A percentile compares a stretch with the other conserved stretches of the same genome.
phyloP scores from a whole-genome alignment of 1,140 invertebrate species.

The Macrosteles quadrilineatus region DNA sequence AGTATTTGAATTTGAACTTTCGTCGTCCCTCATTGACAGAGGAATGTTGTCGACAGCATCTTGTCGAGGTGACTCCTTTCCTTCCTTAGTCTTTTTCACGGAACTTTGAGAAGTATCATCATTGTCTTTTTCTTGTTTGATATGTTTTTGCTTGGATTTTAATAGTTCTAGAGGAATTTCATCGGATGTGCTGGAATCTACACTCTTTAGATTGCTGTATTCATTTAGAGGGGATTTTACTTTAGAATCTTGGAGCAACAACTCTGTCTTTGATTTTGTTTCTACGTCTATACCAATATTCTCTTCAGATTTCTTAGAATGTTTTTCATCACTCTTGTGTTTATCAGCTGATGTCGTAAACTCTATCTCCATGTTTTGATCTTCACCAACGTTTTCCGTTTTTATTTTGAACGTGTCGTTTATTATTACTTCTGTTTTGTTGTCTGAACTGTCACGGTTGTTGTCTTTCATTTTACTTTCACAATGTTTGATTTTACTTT shows the following conservation, averaged over 20 bases:
- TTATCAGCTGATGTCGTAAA: background rate
- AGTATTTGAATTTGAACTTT: conserved; percentile 6
- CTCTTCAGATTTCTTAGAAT: background rate
- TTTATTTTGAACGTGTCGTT: conserved; percentile 6
- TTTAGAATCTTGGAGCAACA: background rate
- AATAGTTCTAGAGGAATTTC: conserved; percentile 27
- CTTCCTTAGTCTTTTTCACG: conserved; percentile 5
- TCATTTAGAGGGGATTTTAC: conserved; percentile 18
- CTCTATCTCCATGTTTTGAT: conserved; percentile 23
- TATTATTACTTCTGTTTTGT: background rate
- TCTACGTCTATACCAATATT: background rate
- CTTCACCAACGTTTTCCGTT: conserved; percentile 19
- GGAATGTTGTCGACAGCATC: conserved; percentile 23
- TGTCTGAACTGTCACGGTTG: conserved; percentile 1
- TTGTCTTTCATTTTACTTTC: background rate
- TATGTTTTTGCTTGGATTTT: conserved; percentile 22
- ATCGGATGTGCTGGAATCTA: conserved; percentile 30
- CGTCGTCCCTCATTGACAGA: conserved; percentile 7
- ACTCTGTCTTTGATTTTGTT: background rate
- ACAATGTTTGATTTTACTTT: background rate
- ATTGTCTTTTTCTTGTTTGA: conserved; percentile 27
- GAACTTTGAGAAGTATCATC: background rate
- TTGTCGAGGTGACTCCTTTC: background rate
- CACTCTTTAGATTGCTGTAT: background rate
- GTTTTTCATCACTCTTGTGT: background rate